Evolutionary conservation across 2,113 vertebrate species (phyloP), one percentile per base, ranked within the genome.

Genomic region (Ibidorhyncha struthersii): DNA sequence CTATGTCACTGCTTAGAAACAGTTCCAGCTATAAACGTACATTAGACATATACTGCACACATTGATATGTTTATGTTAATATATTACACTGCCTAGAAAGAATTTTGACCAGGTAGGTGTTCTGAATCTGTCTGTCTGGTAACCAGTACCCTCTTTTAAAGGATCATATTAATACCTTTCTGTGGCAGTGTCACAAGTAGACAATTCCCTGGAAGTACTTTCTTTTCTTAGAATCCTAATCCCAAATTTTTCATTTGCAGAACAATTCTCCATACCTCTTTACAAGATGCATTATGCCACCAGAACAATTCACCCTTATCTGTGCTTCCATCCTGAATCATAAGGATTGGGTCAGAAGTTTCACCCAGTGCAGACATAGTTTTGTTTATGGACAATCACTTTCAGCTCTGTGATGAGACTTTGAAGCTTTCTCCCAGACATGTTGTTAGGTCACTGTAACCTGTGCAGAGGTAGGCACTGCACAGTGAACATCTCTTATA

Each of bases 341-440:
- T 14, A 65, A 89, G 16, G 10, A 73, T 12, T 56, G 34, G 8
- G n/a, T 79, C 56, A 71, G 15, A 78, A 30, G 6, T 61, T 36
- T 13, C 7, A 11, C 14, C 6, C 8, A 36, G 3, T 58, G 34
- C 3, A 26, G 13, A 55, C 9, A 43, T 0, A 29, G 9, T 8
- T 40, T 85, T 70, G 2, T 81, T 90, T 55, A 41, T 13, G 4
- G 27, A 32, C 40, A 62, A 21, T 5, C 7, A 5, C 26, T 56
- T 21, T 74, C 50, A 76, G 14, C 22, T 49, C 20, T 49, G n/a
- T 19, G 4, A 34, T 49, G 10, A 53, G 45, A 55, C 20, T 38
- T 77, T 41, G 30, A 85, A 71, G 22, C n/a, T 61, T 59, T 71
- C 34, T 70, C 36, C 8, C 23, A 65, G 16, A 15, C 6, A 4